These are phyloP conservation scores for Rhyzopertha dominica DNA, from an alignment of 1,140 invertebrate genomes.

Conservation along the genomic window DNA sequence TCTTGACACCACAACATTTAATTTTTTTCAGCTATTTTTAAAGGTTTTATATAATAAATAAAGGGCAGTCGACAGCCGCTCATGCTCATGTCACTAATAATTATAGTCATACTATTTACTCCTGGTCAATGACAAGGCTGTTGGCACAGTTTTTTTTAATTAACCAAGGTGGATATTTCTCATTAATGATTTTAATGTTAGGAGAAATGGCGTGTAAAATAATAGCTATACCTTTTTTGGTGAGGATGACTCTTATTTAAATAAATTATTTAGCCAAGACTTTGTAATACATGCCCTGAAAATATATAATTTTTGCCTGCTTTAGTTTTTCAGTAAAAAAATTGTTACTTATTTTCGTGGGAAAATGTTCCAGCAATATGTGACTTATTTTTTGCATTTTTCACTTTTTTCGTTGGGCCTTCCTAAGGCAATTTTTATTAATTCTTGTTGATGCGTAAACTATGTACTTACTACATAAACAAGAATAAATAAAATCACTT, in stretches of 20 bases:
- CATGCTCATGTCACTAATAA: too few relatives aligned
- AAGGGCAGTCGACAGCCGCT: too few relatives aligned
- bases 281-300: constrained; percentile 11
- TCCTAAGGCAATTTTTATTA: too few relatives aligned
- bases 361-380: background rate
- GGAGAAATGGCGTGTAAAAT: background rate
- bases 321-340: background rate
- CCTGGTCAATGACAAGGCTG: too few relatives aligned
- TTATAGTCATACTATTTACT: too few relatives aligned
- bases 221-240: background rate
- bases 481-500: too few relatives aligned
- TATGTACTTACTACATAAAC: background rate
- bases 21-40: too few relatives aligned
- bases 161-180: constrained; percentile 2
- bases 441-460: constrained; percentile 6
- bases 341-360: too few relatives aligned
- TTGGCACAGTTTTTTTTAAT: background rate
- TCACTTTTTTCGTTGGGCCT: background rate
- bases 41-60: too few relatives aligned
- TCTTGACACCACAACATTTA: too few relatives aligned
- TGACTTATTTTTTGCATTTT: too few relatives aligned
- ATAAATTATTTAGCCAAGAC: constrained; percentile 9
- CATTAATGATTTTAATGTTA: background rate
- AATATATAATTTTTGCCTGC: background rate
- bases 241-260: constrained; percentile 5